Base-by-base conservation (phyloP, 1,140 invertebrate genomes). In the Diprion similis region DNA sequence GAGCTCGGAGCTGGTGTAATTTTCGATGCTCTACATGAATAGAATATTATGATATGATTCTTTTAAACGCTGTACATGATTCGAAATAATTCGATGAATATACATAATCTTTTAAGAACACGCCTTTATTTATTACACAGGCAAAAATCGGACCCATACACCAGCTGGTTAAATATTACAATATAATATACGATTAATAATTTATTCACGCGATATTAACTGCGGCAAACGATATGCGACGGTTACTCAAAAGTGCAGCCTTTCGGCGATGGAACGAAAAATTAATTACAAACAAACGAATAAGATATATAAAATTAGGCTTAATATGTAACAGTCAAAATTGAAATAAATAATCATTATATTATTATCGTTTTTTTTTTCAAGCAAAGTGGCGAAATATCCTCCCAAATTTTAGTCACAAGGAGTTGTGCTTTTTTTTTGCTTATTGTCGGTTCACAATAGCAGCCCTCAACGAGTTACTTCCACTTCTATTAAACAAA, bases 381-480 rank as follows among this genome's bases (percentile, higher is more conserved):
- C 51, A 59, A 59, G 51, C 51, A 59, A 59, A 17, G n/a, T 59
- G 51, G 51, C 51, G 51, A 59, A 59, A 59, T 59, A 59, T 17
- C 11, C 51, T 59, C 51, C 51, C 6, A 59, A 59, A 59, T 59
- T 59, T 15, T 65, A 76, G 66, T 77, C 78, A 72, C 75, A 76
- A 78, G 78, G 78, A 80, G 78, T 81, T 80, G 75, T 76, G 78
- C 71, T 64, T 47, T 72, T 79, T 84, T 81, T 80, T 88, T 86
- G 86, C 85, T 88, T 87, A 88, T 88, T 87, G 86, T 87, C 86
- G 84, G 83, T 85, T 87, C 85, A 86, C 86, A 85, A 87, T 84
- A 87, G 85, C 86, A 87, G 86, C 83, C 78, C 80, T 83, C 82
- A 77, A 81, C 81, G 81, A 84, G 80, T 85, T 76, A 80, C 75